Evolutionary conservation across 35 echinoderm and acorn worm genomes (phyloP).

Genomic region (Chiridota heheva): DNA sequence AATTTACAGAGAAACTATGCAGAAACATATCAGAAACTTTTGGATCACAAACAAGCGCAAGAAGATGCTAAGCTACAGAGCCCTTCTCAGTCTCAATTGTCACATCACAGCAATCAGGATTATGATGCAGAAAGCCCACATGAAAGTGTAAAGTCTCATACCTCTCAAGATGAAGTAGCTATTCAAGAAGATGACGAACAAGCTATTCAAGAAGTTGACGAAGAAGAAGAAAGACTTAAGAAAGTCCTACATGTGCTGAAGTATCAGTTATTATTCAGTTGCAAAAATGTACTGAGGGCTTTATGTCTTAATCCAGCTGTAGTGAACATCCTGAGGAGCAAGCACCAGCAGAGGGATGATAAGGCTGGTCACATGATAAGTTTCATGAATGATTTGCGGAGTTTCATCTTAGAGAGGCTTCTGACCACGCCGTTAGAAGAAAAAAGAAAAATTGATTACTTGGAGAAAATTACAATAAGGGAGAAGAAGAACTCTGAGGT

Average conservation of each 20-base stretch:
- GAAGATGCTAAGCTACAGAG: slow-evolving; percentile 20
- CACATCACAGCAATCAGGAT: no score
- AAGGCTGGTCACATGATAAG: slow-evolving; percentile 63
- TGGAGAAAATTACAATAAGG: slow-evolving; percentile 78
- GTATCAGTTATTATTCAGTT: slow-evolving; percentile 80
- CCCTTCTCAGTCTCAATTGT: no score
- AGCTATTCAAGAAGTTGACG: slow-evolving; percentile 5
- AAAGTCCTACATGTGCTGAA: slow-evolving; percentile 54
- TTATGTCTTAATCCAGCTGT: slow-evolving; percentile 80
- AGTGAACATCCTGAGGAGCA: slow-evolving; percentile 68
- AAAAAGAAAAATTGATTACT: slow-evolving; percentile 86
- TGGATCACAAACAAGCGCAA: slow-evolving; percentile 27
- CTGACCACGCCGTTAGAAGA: slow-evolving; percentile 94
- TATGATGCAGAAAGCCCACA: slow-evolving; percentile 24
- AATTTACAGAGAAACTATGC: slow-evolving; percentile 57
- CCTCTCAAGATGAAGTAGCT: not conserved
- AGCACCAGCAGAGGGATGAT: slow-evolving; percentile 61
- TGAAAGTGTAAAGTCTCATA: slow-evolving; percentile 41
- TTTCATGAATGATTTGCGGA: slow-evolving; percentile 74
- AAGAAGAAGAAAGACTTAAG: slow-evolving; percentile 59
- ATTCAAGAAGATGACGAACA: slow-evolving; percentile 2
- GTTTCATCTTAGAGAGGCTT: slow-evolving; percentile 87
- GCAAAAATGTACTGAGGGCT: slow-evolving; percentile 78
- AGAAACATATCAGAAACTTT: slow-evolving; percentile 59
- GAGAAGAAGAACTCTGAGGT: slow-evolving; percentile 92